Evolutionary conservation across 1,140 invertebrate species (phyloP).

Genomic region (Caenorhabditis remanei): DNA sequence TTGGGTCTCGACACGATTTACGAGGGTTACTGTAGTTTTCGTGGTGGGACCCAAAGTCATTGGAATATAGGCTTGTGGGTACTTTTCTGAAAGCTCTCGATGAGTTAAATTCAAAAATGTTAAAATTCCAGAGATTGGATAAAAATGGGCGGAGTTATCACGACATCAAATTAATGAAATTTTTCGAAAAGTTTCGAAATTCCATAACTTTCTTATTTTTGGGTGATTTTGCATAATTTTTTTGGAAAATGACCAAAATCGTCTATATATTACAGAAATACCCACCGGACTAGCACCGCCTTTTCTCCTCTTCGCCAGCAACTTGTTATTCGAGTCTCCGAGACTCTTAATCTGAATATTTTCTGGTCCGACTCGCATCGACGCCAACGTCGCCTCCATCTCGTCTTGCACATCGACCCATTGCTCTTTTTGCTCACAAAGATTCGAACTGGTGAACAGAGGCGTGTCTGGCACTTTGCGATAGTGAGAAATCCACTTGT

Average conservation of each 20-base stretch:
- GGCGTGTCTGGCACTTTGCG: conserved; percentile 80
- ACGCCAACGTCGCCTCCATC: conserved; percentile 95
- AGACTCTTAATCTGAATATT: conserved; percentile 77
- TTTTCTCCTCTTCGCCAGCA: conserved; percentile 70
- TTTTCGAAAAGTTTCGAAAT: neutral
- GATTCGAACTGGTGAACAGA: conserved; percentile 79
- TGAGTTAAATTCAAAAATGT: neutral
- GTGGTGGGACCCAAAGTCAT: neutral
- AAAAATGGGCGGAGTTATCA: neutral
- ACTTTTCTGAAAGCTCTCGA: neutral
- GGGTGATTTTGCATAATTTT: neutral
- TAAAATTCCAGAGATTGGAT: neutral
- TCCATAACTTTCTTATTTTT: neutral
- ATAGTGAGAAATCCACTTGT: conserved; percentile 86
- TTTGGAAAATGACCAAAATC: neutral
- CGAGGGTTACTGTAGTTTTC: no score
- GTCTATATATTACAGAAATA: neutral
- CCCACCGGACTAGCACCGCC: conserved; percentile 35
- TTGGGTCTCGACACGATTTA: neutral
- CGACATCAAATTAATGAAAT: no score
- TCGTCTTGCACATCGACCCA: conserved; percentile 96
- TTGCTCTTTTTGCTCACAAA: conserved; percentile 88
- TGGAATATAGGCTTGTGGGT: neutral
- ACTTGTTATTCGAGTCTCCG: conserved; percentile 72
- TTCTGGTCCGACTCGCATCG: conserved; percentile 97